Evolutionary conservation across 2,797 vertebrate genomes (phyloP).

Genomic region (Phalanger gymnotis): DNA sequence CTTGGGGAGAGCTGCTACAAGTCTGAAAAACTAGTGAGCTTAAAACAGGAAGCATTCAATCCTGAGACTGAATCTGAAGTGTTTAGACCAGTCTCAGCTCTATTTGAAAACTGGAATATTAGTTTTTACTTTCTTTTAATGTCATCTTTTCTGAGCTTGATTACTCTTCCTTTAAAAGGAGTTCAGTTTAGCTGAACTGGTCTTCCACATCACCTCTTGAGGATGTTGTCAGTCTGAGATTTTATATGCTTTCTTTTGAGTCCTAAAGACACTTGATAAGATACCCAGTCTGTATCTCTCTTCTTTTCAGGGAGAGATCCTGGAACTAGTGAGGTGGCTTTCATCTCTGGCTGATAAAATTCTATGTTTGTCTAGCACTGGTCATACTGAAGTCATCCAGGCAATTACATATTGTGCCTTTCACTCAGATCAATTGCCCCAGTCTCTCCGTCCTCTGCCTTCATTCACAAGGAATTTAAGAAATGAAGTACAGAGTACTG

Average conservation of each 20-base stretch:
- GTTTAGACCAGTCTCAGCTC: background rate
- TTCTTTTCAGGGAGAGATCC: slow-evolving; percentile 41
- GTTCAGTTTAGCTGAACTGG: background rate
- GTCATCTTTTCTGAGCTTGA: background rate
- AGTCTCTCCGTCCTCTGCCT: background rate
- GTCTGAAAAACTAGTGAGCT: slow-evolving; percentile 6
- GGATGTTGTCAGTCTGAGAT: slow-evolving; percentile 18
- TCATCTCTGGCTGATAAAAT: slow-evolving; percentile 62
- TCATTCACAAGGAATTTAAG: slow-evolving; percentile 17
- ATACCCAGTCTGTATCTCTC: slow-evolving; percentile 1
- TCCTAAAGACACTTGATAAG: slow-evolving; percentile 54
- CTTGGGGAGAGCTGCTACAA: background rate
- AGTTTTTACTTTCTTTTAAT: slow-evolving; percentile 22
- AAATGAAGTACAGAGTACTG: slow-evolving; percentile 1
- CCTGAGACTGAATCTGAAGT: background rate
- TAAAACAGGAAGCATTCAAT: slow-evolving; percentile 26
- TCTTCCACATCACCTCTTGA: slow-evolving; percentile 44
- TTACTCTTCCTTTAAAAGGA: slow-evolving; percentile 19
- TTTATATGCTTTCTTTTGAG: slow-evolving; percentile 40
- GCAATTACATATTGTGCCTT: background rate
- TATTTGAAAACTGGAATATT: slow-evolving; percentile 21
- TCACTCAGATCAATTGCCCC: background rate
- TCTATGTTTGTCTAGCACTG: slow-evolving; percentile 54
- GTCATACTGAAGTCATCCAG: slow-evolving; percentile 46
- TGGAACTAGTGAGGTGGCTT: slow-evolving; percentile 19